Conservation (phyloP, 2,888 invertebrate genomes). For the Osmoderma eremita region DNA sequence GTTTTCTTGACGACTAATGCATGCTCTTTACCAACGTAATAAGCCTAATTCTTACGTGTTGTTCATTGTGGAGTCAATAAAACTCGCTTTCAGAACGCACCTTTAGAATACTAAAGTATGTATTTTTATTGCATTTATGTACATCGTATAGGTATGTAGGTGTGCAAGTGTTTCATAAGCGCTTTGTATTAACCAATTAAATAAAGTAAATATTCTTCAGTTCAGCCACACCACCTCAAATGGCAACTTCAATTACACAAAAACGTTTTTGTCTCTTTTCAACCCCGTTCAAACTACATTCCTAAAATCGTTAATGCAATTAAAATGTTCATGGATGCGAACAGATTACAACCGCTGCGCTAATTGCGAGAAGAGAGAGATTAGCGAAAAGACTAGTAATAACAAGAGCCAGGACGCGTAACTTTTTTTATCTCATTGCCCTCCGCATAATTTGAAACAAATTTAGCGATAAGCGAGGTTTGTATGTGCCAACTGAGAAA, state of each 20-base stretch:
- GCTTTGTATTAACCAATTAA: too few relatives aligned
- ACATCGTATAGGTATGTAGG: too few relatives aligned
- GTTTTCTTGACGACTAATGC: too few relatives aligned
- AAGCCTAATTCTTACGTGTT: too few relatives aligned
- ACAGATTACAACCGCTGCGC: not conserved
- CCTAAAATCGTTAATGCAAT: constrained; percentile 22
- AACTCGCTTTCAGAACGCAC: too few relatives aligned
- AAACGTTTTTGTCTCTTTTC: not conserved
- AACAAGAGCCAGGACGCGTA: constrained; percentile 11
- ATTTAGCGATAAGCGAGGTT: not conserved
- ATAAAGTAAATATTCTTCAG: too few relatives aligned
- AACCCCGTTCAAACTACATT: constrained; percentile 1
- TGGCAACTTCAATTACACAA: constrained; percentile 11
- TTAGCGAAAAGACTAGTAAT: not conserved
- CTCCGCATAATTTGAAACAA: constrained; percentile 17
- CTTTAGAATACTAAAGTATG: too few relatives aligned
- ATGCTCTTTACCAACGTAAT: too few relatives aligned
- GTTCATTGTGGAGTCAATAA: too few relatives aligned
- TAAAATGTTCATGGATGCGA: constrained; percentile 14
- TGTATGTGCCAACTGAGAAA: constrained; percentile 5
- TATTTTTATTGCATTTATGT: too few relatives aligned
- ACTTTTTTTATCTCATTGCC: constrained; percentile 11
- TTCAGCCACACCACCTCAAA: not conserved
- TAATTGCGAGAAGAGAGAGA: constrained; percentile 16
- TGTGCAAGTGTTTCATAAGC: too few relatives aligned